Evolutionary conservation across 2,888 invertebrate species (phyloP).

Genomic region (Thymelicus sylvestris): DNA sequence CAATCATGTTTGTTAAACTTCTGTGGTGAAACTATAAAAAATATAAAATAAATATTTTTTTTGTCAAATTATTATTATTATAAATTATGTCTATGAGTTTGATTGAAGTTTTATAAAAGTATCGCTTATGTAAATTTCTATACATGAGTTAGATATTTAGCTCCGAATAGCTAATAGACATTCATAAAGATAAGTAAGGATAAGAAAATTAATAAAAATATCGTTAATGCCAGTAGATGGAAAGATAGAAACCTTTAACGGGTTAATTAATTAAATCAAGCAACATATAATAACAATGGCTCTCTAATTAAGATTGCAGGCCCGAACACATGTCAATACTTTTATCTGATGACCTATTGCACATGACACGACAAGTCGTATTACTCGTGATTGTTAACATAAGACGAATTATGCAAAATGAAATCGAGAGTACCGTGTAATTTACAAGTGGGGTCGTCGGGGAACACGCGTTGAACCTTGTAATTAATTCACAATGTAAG

Average conservation of each 20-base stretch:
- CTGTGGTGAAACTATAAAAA: too few relatives aligned
- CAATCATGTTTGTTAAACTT: too few relatives aligned
- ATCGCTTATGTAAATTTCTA: too few relatives aligned
- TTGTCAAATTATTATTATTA: too few relatives aligned
- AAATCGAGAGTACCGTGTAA: conserved; percentile 54
- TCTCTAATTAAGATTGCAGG: conserved; percentile 24
- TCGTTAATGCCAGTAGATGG: conserved; percentile 1
- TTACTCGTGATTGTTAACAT: conserved; percentile 38
- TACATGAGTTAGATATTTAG: too few relatives aligned
- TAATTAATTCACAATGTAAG: conserved; percentile 45
- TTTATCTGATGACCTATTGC: conserved; percentile 33
- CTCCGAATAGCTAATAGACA: too few relatives aligned
- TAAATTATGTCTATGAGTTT: too few relatives aligned
- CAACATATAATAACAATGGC: conserved; percentile 8
- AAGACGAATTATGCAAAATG: conserved; percentile 44
- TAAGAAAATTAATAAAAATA: conserved; percentile 8
- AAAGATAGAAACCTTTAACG: conserved; percentile 5
- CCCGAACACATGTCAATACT: conserved; percentile 31
- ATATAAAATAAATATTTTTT: too few relatives aligned
- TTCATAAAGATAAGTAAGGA: not conserved
- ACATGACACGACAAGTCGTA: conserved; percentile 21
- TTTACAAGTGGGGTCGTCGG: conserved; percentile 55
- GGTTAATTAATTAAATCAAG: conserved; percentile 6
- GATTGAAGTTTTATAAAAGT: too few relatives aligned
- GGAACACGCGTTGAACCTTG: conserved; percentile 46